Percentiles rank a stretch among this genome's conserved stretches.
Conservation (phyloP, 2,888 invertebrate species). For the Didymodactylos carnosus region DNA sequence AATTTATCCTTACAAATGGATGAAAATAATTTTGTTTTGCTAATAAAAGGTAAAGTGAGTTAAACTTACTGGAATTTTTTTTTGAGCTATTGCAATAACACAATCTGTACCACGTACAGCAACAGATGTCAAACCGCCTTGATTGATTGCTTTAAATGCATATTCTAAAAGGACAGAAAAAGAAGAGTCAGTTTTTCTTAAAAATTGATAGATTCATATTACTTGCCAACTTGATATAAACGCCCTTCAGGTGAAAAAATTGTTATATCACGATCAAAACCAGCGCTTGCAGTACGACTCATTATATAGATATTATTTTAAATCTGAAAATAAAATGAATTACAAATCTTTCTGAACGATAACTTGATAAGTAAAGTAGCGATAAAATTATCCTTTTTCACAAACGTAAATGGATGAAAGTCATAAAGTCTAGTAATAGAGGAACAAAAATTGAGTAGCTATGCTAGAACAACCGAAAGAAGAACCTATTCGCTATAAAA, state of each 20-base stretch:
- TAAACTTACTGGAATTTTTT: conserved; percentile 76
- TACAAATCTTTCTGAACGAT: too few relatives aligned
- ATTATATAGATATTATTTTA: conserved; percentile 39
- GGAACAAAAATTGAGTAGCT: too few relatives aligned
- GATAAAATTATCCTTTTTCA: too few relatives aligned
- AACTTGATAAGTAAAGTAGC: too few relatives aligned
- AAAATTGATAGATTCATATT: not conserved
- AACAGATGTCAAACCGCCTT: conserved; percentile 87
- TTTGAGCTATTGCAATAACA: conserved; percentile 92
- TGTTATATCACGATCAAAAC: conserved; percentile 97
- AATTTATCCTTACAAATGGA: conserved; percentile 78
- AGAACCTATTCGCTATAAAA: too few relatives aligned
- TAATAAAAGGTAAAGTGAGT: too few relatives aligned
- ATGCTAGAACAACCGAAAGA: too few relatives aligned
- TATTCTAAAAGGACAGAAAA: conserved; percentile 52
- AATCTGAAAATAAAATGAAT: too few relatives aligned
- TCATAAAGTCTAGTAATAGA: too few relatives aligned
- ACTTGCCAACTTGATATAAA: conserved; percentile 72
- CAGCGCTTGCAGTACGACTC: conserved; percentile 94
- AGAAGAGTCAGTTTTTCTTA: not conserved
- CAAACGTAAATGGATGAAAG: too few relatives aligned
- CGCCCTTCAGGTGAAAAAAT: conserved; percentile 99
- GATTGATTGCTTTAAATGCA: conserved; percentile 96
- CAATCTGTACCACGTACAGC: conserved; percentile 75
- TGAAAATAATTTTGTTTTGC: not conserved